A percentile compares a stretch with the other conserved stretches of the same genome.
Conservation (phyloP, 2,888 invertebrate species). For the Melieria picta region DNA sequence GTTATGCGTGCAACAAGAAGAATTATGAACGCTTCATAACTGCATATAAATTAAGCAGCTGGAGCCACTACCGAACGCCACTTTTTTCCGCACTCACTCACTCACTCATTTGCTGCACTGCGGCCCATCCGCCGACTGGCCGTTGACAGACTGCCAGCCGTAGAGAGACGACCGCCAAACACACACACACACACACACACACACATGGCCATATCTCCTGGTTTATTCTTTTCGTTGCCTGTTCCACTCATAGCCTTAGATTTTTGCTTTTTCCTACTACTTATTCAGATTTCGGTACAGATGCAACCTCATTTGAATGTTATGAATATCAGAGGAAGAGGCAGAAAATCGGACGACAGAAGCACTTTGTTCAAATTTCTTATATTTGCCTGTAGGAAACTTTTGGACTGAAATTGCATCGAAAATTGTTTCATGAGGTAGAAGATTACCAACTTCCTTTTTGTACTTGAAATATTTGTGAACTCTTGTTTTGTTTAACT, state of each 20-base stretch:
- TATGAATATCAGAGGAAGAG: neutral
- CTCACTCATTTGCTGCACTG: neutral
- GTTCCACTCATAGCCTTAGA: neutral
- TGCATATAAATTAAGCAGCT: conserved; percentile 49
- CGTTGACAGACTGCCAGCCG: neutral
- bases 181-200: too few species aligned
- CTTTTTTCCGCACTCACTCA: conserved; percentile 5
- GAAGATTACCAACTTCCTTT: too few species aligned
- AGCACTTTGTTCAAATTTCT: too few species aligned
- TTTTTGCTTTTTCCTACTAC: neutral
- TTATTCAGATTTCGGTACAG: neutral
- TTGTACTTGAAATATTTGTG: too few species aligned
- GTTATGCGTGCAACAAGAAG: conserved; percentile 28
- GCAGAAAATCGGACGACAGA: neutral
- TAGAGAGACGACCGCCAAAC: too few species aligned
- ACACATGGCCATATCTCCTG: too few species aligned
- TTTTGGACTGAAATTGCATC: too few species aligned
- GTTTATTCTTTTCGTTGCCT: neutral
- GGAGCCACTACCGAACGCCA: conserved; percentile 26
- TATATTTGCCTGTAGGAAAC: too few species aligned
- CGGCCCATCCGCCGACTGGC: neutral
- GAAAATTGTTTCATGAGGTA: too few species aligned
- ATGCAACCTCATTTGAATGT: conserved; percentile 18
- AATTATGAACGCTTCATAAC: conserved; percentile 51
- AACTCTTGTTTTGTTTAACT: too few species aligned